Evolutionary conservation across 1,140 invertebrate species (phyloP).

Genomic region (Temnothorax nylanderi): DNA sequence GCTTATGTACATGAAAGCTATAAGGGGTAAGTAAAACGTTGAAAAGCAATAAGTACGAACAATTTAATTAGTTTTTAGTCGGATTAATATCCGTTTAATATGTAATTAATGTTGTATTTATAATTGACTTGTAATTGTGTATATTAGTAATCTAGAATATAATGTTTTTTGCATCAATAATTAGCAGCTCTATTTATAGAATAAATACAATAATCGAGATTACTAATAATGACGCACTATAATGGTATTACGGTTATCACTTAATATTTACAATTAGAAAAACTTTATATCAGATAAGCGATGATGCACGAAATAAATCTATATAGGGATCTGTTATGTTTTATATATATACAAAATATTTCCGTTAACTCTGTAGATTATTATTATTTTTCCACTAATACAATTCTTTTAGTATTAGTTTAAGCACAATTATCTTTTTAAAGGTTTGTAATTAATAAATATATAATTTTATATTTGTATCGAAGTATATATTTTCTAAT

Average conservation of each 20-base stretch:
- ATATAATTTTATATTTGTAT: neutral
- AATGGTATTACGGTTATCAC: neutral
- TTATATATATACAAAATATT: neutral
- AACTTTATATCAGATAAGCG: neutral
- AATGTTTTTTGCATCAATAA: neutral
- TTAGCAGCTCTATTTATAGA: neutral
- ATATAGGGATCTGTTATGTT: neutral
- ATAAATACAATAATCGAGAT: neutral
- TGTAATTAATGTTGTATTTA: neutral
- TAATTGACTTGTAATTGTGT: neutral
- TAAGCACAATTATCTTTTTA: neutral
- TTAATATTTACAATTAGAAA: neutral
- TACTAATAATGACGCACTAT: neutral
- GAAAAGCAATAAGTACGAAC: neutral
- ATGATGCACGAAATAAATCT: too few species aligned
- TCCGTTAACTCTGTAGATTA: neutral
- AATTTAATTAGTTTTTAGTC: too few species aligned
- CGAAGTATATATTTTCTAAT: neutral
- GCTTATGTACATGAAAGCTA: conserved; percentile 85
- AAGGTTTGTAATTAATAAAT: neutral
- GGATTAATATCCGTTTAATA: neutral
- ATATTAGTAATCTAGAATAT: neutral
- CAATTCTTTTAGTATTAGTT: neutral
- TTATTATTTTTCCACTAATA: neutral
- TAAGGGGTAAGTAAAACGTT: conserved; percentile 79